Conservation (phyloP, 2,797 vertebrate species). For the Spinibarbus caldwelli region DNA sequence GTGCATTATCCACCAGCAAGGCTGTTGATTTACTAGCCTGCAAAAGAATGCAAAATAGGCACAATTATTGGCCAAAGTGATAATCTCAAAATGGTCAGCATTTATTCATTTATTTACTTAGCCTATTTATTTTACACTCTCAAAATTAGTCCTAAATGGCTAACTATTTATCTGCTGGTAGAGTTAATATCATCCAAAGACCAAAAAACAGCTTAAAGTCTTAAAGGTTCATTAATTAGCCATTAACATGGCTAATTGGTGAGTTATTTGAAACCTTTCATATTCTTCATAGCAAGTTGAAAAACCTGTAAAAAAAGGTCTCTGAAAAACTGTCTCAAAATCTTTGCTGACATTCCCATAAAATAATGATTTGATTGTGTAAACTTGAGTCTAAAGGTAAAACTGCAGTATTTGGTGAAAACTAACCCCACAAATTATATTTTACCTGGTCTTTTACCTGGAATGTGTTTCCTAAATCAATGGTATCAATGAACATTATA, state of each 20-base stretch:
- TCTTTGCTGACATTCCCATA: background rate
- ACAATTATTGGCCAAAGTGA: background rate
- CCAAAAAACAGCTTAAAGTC: too few species aligned
- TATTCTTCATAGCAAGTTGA: background rate
- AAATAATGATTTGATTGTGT: background rate
- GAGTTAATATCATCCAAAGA: background rate
- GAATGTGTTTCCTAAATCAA: too few species aligned
- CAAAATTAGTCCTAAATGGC: too few species aligned
- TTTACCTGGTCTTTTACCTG: background rate
- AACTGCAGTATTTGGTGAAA: background rate
- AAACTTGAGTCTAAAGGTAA: background rate
- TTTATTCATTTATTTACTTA: background rate
- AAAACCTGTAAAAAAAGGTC: background rate
- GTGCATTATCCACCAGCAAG: background rate
- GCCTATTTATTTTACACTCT: background rate
- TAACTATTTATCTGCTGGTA: background rate
- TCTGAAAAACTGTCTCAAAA: background rate
- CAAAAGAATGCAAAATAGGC: too few species aligned
- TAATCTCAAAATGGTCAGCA: background rate
- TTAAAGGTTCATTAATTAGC: too few species aligned
- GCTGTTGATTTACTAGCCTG: background rate
- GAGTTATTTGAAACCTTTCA: background rate
- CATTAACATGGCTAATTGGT: background rate
- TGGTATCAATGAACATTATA: too few species aligned
- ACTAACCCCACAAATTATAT: background rate